Evolutionary conservation across 2,113 vertebrate species (phyloP).

Genomic region (Trinectes maculatus): DNA sequence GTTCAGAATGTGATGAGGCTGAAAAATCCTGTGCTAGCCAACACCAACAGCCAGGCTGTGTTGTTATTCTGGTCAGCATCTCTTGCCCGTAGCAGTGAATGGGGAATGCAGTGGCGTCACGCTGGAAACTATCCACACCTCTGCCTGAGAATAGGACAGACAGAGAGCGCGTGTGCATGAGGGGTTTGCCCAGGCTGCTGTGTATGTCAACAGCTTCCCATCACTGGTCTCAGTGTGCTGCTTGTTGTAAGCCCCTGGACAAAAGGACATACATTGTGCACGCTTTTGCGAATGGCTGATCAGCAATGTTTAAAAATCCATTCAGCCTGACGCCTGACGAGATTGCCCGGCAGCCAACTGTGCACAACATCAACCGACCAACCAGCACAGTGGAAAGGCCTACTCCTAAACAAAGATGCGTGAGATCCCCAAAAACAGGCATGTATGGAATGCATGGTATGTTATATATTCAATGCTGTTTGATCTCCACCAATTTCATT

Average conservation of each 20-base stretch:
- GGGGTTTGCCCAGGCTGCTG: constrained; percentile 25
- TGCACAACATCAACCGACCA: constrained; percentile 8
- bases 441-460: constrained; percentile 71
- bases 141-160: constrained; percentile 38
- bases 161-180: constrained; percentile 13
- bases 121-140: constrained; percentile 75
- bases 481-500: constrained; percentile 28
- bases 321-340: constrained; percentile 62
- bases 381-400: constrained; percentile 23
- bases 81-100: constrained; percentile 83
- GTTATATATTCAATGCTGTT: constrained; percentile 75
- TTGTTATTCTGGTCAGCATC: constrained; percentile 84
- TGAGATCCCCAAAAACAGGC: constrained; percentile 24
- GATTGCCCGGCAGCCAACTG: constrained; percentile 32
- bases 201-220: constrained; percentile 78
- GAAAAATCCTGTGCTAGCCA: constrained; percentile 71
- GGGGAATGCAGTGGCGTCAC: constrained; percentile 67
- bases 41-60: constrained; percentile 64
- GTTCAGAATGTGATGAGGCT: constrained; percentile 86
- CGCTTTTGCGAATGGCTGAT: constrained; percentile 68
- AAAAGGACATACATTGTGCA: constrained; percentile 76
- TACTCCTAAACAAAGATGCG: constrained; percentile 42
- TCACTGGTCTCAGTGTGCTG: constrained; percentile 73
- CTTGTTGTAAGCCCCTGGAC: constrained; percentile 79
- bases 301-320: constrained; percentile 74